These are phyloP conservation scores for Apaloderma vittatum DNA, from an alignment of 2,113 vertebrate genomes.

Conservation along the genomic window DNA sequence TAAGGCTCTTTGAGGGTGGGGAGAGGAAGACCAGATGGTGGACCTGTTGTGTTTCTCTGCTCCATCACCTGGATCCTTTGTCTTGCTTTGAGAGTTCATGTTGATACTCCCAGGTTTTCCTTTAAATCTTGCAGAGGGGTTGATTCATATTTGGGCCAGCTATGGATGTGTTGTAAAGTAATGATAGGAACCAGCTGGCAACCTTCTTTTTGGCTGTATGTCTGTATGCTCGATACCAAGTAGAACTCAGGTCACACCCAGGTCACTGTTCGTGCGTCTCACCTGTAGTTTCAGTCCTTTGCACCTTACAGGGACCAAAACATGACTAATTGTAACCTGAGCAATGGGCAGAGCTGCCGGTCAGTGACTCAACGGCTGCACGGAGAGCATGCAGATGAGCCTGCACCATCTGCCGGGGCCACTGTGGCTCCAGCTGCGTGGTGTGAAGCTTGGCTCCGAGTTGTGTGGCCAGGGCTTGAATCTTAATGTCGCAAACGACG, in stretches of 20 bases:
- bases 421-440: slow-evolving; percentile 60
- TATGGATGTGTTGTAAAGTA: not conserved
- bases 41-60: not conserved
- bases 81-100: not conserved
- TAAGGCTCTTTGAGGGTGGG: not conserved
- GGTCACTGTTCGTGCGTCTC: not conserved
- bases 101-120: not conserved
- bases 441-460: not conserved
- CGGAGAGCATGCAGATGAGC: slow-evolving; percentile 33
- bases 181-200: slow-evolving; percentile 16
- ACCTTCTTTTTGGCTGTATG: not conserved
- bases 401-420: slow-evolving; percentile 53
- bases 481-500: not conserved
- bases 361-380: not conserved
- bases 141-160: not conserved
- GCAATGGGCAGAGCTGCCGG: not conserved
- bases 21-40: slow-evolving; percentile 1
- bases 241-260: not conserved
- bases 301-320: not conserved
- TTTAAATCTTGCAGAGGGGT: not conserved
- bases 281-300: not conserved
- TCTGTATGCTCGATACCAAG: not conserved
- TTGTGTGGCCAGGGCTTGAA: not conserved
- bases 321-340: not conserved
- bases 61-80: not conserved